Conservation (phyloP, 1,140 invertebrate genomes). For the Drosophila sproati region DNA sequence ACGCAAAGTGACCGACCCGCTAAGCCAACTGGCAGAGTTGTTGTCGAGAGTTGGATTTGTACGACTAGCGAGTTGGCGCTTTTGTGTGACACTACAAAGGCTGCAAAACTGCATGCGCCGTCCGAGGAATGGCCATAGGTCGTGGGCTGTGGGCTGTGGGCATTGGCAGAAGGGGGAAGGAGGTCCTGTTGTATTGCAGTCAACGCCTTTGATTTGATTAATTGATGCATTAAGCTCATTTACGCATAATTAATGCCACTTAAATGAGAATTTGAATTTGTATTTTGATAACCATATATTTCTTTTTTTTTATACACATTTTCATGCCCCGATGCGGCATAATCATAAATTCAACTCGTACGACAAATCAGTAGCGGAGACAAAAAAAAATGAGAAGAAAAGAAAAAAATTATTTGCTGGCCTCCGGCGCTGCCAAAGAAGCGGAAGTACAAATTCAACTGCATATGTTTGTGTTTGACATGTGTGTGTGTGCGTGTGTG, state of each 20-base stretch:
- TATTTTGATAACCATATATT: slow-evolving; percentile 36
- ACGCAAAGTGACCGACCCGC: slow-evolving; percentile 26
- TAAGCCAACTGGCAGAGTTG: slow-evolving; percentile 23
- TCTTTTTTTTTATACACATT: slow-evolving; percentile 40
- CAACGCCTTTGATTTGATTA: slow-evolving; percentile 77
- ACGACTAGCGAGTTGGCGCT: slow-evolving; percentile 62
- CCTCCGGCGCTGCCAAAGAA: slow-evolving; percentile 53
- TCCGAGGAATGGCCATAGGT: not conserved
- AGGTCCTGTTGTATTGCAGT: slow-evolving; percentile 17
- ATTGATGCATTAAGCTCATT: slow-evolving; percentile 82
- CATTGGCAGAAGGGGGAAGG: not conserved
- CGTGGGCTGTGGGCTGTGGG: not conserved
- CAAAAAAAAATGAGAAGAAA: slow-evolving; percentile 30
- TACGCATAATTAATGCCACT: slow-evolving; percentile 79
- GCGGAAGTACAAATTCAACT: slow-evolving; percentile 77
- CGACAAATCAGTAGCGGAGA: slow-evolving; percentile 67
- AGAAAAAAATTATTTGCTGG: slow-evolving; percentile 66
- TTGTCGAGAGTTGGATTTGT: slow-evolving; percentile 26
- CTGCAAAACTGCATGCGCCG: slow-evolving; percentile 44
- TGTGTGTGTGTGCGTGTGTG: slow-evolving; percentile 21
- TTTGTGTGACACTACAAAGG: slow-evolving; percentile 74
- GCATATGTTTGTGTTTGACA: slow-evolving; percentile 66
- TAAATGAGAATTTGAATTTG: slow-evolving; percentile 54
- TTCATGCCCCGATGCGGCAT: slow-evolving; percentile 55
- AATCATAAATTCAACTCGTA: slow-evolving; percentile 80